A percentile compares a stretch with the other conserved stretches of the same genome.
Conservation (phyloP, 2,113 vertebrate species). For the Heliornis fulica region DNA sequence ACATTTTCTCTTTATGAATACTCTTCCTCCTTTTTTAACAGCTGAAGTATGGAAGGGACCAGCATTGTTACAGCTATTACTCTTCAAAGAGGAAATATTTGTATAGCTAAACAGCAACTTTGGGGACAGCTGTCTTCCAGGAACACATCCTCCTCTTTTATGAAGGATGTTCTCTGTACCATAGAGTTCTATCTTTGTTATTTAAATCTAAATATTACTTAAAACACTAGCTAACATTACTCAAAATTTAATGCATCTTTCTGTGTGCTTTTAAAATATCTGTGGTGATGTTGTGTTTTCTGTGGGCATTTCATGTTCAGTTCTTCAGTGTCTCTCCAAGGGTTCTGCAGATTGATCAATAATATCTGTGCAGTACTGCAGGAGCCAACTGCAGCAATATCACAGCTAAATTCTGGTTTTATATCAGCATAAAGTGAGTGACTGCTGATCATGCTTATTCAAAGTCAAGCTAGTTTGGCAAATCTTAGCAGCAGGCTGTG, state of each 20-base stretch:
- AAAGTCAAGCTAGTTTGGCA: not conserved
- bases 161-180: not conserved
- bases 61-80: not conserved
- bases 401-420: not conserved
- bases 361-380: not conserved
- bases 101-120: not conserved
- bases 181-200: not conserved
- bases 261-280: not conserved
- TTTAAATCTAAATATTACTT: not conserved
- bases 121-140: not conserved
- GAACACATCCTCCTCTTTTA: not conserved
- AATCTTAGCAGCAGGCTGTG: not conserved
- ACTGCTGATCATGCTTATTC: not conserved
- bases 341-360: slow-evolving; percentile 18
- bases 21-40: not conserved
- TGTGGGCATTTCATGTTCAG: not conserved
- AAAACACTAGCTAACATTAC: not conserved
- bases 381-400: not conserved
- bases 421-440: not conserved
- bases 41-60: not conserved
- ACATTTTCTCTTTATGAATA: not conserved
- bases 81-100: not conserved
- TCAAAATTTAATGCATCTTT: not conserved
- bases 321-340: not conserved
- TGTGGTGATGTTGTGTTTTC: not conserved